These are phyloP conservation scores for Apamea monoglypha DNA, from an alignment of 2,888 invertebrate genomes.

Conservation along the genomic window DNA sequence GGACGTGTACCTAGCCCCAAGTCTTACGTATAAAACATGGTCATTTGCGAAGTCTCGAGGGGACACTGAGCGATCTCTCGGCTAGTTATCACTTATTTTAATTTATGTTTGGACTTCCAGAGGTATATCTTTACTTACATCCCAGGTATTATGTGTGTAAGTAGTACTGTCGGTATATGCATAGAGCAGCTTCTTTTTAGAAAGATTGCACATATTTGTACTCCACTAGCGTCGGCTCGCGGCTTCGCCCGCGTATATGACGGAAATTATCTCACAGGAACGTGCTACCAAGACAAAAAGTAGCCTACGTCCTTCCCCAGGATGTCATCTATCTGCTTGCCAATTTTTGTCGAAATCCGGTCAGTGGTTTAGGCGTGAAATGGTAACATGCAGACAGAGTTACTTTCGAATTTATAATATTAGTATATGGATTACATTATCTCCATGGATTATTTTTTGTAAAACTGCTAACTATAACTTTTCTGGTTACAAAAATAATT, in stretches of 20 bases:
- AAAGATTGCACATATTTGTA: background rate
- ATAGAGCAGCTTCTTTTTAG: no score
- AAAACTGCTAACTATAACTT: background rate
- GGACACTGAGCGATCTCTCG: slow-evolving; percentile 49
- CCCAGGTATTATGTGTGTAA: slow-evolving; percentile 30
- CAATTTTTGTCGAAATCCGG: background rate
- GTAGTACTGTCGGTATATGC: background rate
- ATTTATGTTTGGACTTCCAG: slow-evolving; percentile 47
- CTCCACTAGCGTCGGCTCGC: no score
- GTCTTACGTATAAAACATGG: slow-evolving; percentile 54
- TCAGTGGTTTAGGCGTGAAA: background rate
- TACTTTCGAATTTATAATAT: background rate
- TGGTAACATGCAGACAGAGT: background rate
- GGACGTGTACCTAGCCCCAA: slow-evolving; percentile 24
- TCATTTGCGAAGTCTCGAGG: slow-evolving; percentile 46
- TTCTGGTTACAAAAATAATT: background rate
- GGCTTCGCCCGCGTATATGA: background rate
- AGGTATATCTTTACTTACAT: slow-evolving; percentile 40
- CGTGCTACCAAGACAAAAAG: background rate
- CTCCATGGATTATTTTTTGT: background rate
- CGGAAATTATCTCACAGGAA: background rate
- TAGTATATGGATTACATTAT: background rate
- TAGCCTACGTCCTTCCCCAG: no score
- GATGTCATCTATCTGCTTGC: background rate
- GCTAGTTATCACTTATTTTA: slow-evolving; percentile 52